Percentiles rank a stretch among this genome's conserved stretches.
phyloP scores from a whole-genome alignment of 1,140 invertebrate species.

The Chionoecetes opilio region DNA sequence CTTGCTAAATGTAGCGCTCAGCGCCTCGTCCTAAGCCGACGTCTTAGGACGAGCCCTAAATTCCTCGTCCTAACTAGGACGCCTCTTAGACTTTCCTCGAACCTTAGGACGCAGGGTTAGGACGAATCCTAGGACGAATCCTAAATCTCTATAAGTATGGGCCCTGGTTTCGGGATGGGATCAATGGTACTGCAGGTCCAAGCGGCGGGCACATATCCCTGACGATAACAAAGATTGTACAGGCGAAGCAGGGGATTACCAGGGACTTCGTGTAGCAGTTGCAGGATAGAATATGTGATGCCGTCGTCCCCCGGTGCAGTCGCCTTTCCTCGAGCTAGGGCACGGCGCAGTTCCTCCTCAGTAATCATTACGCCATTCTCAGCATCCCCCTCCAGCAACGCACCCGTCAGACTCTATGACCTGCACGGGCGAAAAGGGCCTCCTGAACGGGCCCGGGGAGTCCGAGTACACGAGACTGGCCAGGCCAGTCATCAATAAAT shows the following conservation, averaged over 20 bases:
- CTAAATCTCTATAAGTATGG: too few species aligned
- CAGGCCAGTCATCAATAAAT: background rate
- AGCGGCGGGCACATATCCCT: background rate
- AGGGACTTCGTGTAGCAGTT: too few species aligned
- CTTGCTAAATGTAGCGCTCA: too few species aligned
- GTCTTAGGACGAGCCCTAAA: too few species aligned
- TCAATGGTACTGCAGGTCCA: slow-evolving; percentile 1
- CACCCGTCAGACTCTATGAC: background rate
- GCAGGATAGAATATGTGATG: background rate
- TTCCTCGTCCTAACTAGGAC: too few species aligned
- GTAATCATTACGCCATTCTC: background rate
- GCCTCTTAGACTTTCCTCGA: too few species aligned
- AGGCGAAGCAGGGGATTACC: background rate
- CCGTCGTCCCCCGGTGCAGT: background rate
- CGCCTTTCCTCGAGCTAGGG: background rate
- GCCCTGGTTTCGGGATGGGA: background rate
- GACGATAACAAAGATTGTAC: background rate
- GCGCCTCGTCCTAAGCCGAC: too few species aligned
- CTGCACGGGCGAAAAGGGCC: background rate
- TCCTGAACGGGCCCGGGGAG: background rate
- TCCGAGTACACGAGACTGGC: background rate
- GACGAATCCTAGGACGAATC: too few species aligned
- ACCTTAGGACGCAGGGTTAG: too few species aligned
- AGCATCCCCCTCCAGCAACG: background rate
- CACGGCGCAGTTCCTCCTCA: background rate